A percentile compares a stretch with the other conserved stretches of the same genome.
Evolutionary conservation across 2,888 invertebrate genomes (phyloP).

Genomic region (Rhimphoctona megacephalus): DNA sequence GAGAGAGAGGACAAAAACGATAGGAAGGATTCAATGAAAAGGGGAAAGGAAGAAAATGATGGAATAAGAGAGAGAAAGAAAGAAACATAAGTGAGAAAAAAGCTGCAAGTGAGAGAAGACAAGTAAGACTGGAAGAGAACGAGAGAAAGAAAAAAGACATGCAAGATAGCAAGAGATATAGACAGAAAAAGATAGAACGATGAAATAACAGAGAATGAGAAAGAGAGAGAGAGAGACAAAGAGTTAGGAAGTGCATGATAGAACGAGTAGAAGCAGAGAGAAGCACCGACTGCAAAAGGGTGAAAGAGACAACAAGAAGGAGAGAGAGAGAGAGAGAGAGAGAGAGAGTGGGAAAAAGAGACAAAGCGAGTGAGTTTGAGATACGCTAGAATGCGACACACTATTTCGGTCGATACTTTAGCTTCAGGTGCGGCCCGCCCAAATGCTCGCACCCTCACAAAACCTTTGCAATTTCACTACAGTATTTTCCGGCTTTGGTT

Average conservation of each 20-base stretch:
- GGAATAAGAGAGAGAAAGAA: neutral
- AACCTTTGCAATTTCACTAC: conserved; percentile 20
- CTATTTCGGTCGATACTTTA: conserved; percentile 74
- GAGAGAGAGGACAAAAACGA: neutral
- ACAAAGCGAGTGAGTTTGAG: conserved; percentile 41
- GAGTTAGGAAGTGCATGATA: neutral
- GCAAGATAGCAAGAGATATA: neutral
- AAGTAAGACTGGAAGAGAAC: neutral
- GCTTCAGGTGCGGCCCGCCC: conserved; percentile 73
- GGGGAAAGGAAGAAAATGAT: neutral
- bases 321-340: too few species aligned
- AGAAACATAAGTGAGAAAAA: neutral
- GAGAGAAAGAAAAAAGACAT: neutral
- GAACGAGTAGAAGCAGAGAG: neutral
- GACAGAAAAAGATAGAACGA: neutral
- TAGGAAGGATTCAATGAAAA: neutral
- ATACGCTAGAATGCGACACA: conserved; percentile 56
- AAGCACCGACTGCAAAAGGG: conserved; percentile 10
- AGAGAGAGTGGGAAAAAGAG: neutral
- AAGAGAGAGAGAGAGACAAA: neutral
- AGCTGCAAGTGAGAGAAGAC: neutral
- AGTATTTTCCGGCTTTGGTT: conserved; percentile 30
- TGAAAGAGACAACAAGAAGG: neutral
- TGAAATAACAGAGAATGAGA: neutral
- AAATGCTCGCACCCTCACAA: conserved; percentile 69